Percentiles rank a stretch among this genome's conserved stretches.
Evolutionary conservation across 2,797 vertebrate species (phyloP).

Genomic region (Myotis planiceps): DNA sequence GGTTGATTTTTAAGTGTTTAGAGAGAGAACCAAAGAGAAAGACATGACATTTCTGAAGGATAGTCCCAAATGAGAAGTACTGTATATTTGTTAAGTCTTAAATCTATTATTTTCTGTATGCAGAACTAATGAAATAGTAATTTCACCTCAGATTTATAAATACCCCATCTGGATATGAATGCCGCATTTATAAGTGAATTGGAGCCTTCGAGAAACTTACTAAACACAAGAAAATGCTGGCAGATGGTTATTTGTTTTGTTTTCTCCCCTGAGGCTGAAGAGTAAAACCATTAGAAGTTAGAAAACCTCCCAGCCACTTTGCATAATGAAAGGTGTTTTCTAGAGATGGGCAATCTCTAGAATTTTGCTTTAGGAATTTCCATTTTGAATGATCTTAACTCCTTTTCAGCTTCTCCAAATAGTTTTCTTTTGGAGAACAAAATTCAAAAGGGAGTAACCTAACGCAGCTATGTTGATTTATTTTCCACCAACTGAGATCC

Average conservation of each 20-base stretch:
- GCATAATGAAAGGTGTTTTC: conserved; percentile 1
- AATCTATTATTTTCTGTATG: neutral
- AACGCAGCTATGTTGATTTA: neutral
- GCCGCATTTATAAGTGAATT: neutral
- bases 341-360: neutral
- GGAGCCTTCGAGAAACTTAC: neutral
- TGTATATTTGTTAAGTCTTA: neutral
- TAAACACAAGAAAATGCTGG: neutral
- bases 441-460: conserved; percentile 59
- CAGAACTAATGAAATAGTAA: neutral
- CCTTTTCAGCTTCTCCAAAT: neutral
- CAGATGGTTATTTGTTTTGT: neutral
- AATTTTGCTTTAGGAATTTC: conserved; percentile 73
- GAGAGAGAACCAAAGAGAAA: neutral
- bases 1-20: neutral
- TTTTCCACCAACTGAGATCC: neutral
- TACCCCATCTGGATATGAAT: neutral
- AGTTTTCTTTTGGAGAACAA: conserved; percentile 65
- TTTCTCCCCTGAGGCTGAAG: neutral
- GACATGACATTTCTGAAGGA: neutral
- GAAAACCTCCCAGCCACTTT: neutral
- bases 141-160: neutral
- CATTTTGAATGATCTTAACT: conserved; percentile 65
- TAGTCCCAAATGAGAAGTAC: neutral
- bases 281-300: neutral